Evolutionary conservation across 2,888 invertebrate genomes (phyloP), one percentile per base, ranked within the genome.

Genomic region (Scotopteryx bipunctaria): DNA sequence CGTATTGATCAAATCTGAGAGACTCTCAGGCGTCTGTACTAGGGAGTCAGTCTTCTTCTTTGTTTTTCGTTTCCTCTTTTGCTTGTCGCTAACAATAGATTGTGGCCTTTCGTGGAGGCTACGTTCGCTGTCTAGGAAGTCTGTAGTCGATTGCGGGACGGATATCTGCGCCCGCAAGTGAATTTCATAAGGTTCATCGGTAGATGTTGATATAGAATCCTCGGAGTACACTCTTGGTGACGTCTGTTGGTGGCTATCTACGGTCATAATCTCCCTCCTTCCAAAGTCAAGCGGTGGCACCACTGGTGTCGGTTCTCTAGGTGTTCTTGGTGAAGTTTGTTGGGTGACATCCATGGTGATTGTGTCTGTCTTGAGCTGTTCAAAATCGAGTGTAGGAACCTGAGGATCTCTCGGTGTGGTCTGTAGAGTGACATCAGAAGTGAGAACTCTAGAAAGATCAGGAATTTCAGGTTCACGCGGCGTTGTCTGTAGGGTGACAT

Each of bases 141-240:
- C 84, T 6, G 70, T 76, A 3, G 74, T 86, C 38, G 73, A 71
- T 72, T 86, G 81, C 29, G 92, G 92, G 52, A 93, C 91, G 0
- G 92, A 87, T 13, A 93, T 89, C 53, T 91, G 89, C 27, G 93
- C 92, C 64, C 92, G 80, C 17, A 93, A 84, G 59, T 92, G 91
- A n/a, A 93, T 87, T 84, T 93, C 93, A 61, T 91, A 93, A 8
- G 91, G 88, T 59, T 91, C 92, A 55, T 91, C 92, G 2, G 87
- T 87, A 1, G 91, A 91, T 45, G 89, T 89, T 2, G 91, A 86
- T 44, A 89, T 82, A 0, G 88, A 88, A 61, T 87, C 86, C 59
- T 89, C 91, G 41, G 92, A 92, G 23, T 85, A 80, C 9, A 90
- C 76, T 57, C 93, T 91, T 1, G 94, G 93, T 16, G 92, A 92